Conservation (phyloP, 1,140 invertebrate genomes). For the Drosophila burlai region DNA sequence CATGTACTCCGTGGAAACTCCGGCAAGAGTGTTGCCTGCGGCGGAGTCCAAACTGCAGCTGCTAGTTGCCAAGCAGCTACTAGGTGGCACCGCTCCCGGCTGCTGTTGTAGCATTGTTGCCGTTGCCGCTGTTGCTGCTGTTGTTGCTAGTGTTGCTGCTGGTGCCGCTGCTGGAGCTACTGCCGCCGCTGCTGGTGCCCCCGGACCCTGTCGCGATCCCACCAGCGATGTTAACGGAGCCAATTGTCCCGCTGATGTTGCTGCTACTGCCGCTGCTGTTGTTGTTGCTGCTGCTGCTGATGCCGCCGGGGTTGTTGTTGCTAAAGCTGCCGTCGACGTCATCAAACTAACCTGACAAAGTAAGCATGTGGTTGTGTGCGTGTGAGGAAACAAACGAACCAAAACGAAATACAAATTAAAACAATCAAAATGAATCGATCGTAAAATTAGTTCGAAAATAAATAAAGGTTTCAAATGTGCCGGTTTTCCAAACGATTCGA, state of each 20-base stretch:
- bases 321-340: slow-evolving; percentile 87
- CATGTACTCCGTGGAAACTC: slow-evolving; percentile 89
- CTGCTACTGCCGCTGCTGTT: slow-evolving; percentile 17
- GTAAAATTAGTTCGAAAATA: background rate
- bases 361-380: slow-evolving; percentile 87
- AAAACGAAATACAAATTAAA: slow-evolving; percentile 57
- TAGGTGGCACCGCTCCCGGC: slow-evolving; percentile 56
- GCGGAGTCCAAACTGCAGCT: slow-evolving; percentile 27
- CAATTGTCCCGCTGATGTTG: slow-evolving; percentile 25
- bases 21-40: slow-evolving; percentile 19
- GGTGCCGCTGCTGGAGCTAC: slow-evolving; percentile 20
- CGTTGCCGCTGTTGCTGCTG: slow-evolving; percentile 17
- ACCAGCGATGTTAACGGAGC: slow-evolving; percentile 21
- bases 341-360: slow-evolving; percentile 96
- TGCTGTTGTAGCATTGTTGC: slow-evolving; percentile 49
- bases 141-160: slow-evolving; percentile 2
- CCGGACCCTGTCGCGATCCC: slow-evolving; percentile 27
- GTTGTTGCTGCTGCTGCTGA: slow-evolving; percentile 16
- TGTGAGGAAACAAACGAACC: slow-evolving; percentile 77
- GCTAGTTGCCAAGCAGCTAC: slow-evolving; percentile 42
- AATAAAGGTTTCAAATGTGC: background rate
- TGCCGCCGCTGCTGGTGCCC: slow-evolving; percentile 5
- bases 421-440: slow-evolving; percentile 35
- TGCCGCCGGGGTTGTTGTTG: slow-evolving; percentile 44
- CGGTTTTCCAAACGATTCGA: background rate